Evolutionary conservation across 2,888 invertebrate genomes (phyloP), one percentile per base, ranked within the genome.

Genomic region (Nemotelus nigrinus): DNA sequence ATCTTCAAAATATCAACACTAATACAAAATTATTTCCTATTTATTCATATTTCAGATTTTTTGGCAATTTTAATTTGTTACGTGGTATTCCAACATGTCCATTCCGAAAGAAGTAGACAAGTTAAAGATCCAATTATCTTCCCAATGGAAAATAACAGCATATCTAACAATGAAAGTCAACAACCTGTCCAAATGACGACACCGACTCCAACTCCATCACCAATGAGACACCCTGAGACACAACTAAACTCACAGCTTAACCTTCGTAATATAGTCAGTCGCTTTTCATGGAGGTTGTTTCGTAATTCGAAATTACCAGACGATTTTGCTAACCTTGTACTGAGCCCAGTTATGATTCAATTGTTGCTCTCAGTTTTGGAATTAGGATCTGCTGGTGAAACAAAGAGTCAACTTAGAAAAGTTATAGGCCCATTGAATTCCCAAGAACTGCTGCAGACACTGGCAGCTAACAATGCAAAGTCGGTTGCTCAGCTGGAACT

Each of bases 301-400:
- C 76, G 60, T 44, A 68, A 74, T n/a, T 79, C 79, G 10, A 80
- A 80, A 72, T 39, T 78, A 65, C 25, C 78, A 5, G 78, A 80
- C 60, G 48, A 77, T 41, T 72, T 74, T 39, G 65, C 71, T 39
- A 83, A 83, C 76, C 80, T 82, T 8, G 72, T 82, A 10, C 44
- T 82, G 10, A 79, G 81, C 72, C 82, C 82, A 3, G 47, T 82
- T 7, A 78, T 79, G 67, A 58, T 81, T 1, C 82, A 82, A 77
- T 76, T 80, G 44, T 58, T 82, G 44, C 63, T 83, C 4, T 80
- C 81, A 0, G 60, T 81, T 7, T 44, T 83, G 3, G 78, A 78
- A 72, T 57, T 77, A 58, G 82, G 72, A 8, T 64, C 82, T 0
- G 78, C 65, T 2, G 82, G 81, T 43, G 50, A 74, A 8, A 82